These are phyloP conservation scores for Tetrapedia diversipes DNA, from an alignment of 2,888 invertebrate species.

Conservation along the genomic window DNA sequence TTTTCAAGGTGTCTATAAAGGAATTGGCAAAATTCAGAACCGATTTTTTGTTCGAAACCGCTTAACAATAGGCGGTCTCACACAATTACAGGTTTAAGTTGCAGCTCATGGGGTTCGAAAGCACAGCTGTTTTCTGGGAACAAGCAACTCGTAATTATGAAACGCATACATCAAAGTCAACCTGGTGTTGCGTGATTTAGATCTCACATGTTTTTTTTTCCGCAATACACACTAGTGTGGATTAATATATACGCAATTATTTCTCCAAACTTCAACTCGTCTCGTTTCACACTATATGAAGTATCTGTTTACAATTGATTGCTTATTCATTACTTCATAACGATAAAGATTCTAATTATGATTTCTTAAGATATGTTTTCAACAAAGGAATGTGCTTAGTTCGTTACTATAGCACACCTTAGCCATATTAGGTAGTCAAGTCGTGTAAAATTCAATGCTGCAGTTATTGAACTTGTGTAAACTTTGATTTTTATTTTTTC, in stretches of 20 bases:
- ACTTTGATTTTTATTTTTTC: too few relatives aligned
- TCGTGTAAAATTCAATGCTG: too few relatives aligned
- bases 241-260: constrained; percentile 10
- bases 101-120: constrained; percentile 14
- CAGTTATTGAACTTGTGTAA: too few relatives aligned
- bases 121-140: constrained; percentile 57
- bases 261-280: constrained; percentile 13
- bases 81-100: constrained; percentile 12
- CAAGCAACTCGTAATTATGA: constrained; percentile 57
- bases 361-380: too few relatives aligned
- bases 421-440: too few relatives aligned
- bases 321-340: background rate
- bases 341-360: background rate
- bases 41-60: background rate
- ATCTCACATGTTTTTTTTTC: constrained; percentile 48
- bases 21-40: background rate
- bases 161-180: constrained; percentile 57
- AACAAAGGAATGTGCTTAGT: too few relatives aligned
- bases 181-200: constrained; percentile 25
- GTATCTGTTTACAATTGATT: background rate
- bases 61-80: background rate
- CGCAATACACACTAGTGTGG: constrained; percentile 31
- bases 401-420: too few relatives aligned
- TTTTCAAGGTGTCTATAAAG: background rate
- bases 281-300: constrained; percentile 3